Conservation (phyloP, 2,113 vertebrate genomes). For the Emydura subglobosa region DNA sequence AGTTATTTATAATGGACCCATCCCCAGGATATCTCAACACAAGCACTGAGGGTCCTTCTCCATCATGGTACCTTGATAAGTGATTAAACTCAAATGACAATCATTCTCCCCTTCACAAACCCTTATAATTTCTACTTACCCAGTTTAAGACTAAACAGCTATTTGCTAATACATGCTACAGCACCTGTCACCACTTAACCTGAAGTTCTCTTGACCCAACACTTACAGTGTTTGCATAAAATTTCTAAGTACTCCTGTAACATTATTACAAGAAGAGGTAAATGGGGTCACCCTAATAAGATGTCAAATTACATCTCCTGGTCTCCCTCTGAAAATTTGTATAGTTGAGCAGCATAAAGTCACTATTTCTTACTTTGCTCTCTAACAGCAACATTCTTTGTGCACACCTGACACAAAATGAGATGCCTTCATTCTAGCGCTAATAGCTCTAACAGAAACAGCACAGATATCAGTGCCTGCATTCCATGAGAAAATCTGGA, state of each 20-base stretch:
- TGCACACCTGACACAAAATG: slow-evolving; percentile 75
- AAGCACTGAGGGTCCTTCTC: not conserved
- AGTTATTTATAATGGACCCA: not conserved
- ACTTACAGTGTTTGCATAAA: slow-evolving; percentile 38
- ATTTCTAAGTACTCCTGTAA: slow-evolving; percentile 51
- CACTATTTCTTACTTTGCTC: slow-evolving; percentile 34
- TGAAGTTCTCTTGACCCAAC: not conserved
- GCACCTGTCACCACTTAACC: slow-evolving; percentile 43
- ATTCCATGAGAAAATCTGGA: slow-evolving; percentile 59
- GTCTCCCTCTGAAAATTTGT: slow-evolving; percentile 53
- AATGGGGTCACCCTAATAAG: slow-evolving; percentile 65
- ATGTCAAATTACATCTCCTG: slow-evolving; percentile 59
- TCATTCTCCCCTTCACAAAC: not conserved
- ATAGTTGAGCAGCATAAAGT: slow-evolving; percentile 49
- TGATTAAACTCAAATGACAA: not conserved
- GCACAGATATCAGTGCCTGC: slow-evolving; percentile 37
- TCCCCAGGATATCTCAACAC: not conserved
- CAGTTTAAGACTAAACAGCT: not conserved
- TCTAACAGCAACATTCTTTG: slow-evolving; percentile 75
- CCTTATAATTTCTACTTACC: not conserved
- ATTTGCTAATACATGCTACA: not conserved
- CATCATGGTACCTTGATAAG: not conserved
- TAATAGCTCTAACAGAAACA: slow-evolving; percentile 67
- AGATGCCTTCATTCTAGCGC: slow-evolving; percentile 76
- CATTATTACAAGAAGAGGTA: slow-evolving; percentile 74